Evolutionary conservation across 2,797 vertebrate genomes (phyloP), one percentile per base, ranked within the genome.

Genomic region (Coranthus polyacanthus): DNA sequence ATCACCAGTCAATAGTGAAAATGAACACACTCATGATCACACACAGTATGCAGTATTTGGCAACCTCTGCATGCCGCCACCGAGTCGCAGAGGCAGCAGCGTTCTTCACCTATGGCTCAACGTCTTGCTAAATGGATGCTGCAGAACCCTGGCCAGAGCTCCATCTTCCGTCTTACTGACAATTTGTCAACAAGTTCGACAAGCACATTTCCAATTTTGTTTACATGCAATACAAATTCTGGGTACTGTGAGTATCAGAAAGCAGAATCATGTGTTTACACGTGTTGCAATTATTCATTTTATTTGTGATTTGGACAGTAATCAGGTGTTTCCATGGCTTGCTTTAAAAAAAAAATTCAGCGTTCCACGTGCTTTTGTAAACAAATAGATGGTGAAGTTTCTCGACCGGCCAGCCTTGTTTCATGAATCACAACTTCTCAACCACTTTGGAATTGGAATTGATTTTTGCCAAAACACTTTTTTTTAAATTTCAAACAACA

Each of bases 241-340:
- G 51, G 36, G 29, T 17, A 52, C 24, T 42, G 49, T 44, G 52
- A 61, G 29, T 42, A 44, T 55, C 60, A 38, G 42, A 61, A 76
- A 67, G 51, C 8, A 46, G 36, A 68, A 58, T 36, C 24, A 57
- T 46, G 26, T 71, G 64, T 81, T 81, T 76, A 79, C 52, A 74
- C 12, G 15, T 65, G 53, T 53, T 68, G 41, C 55, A 66, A 57
- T 69, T 63, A 50, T 73, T 71, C 42, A 56, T 67, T 77, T 72
- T 72, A 65, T 55, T 32, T 58, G 15, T 12, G 43, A 59, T 75
- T 44, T 60, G 34, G 43, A 21, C 20, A 68, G 36, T 61, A 69
- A 75, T 81, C 57, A 21, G 46, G 72, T 65, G 61, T 22, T 63
- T 1, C 38, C 12, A 13, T 5, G 5, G 20, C 22, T 15, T 11